Base-by-base conservation (phyloP, 2,888 invertebrate species). In the Volucella bombylans region DNA sequence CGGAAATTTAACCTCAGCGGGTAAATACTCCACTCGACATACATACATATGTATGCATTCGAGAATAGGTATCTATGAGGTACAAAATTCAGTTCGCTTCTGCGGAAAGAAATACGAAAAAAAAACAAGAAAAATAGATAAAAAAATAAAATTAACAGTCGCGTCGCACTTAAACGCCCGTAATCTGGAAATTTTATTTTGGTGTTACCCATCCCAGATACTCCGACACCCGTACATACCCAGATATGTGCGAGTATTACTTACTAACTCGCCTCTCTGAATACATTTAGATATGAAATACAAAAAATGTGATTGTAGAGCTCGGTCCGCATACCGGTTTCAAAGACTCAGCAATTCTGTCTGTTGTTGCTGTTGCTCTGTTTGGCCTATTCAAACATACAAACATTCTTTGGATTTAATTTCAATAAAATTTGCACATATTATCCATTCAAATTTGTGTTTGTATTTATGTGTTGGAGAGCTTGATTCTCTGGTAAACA, bases 251-350 rank as follows among this genome's bases (percentile, higher is more conserved):
- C 6, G 39, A 50, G 47, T 59, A 52, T 69, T 62, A 23, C 69
- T 47, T 41, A 31, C 23, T 67, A 31, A 31, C 31, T 31, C 31
- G 31, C 31, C 1, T 31, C 6, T 76, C 49, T 65, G 73, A 41
- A 74, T 67, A 80, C 74, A 61, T 80, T 79, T 31, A 45, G 69
- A 83, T 79, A 77, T 77, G 54, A 14, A 12, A 69, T 62, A 68
- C 68, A 23, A 47, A n/a, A 73, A 82, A 78, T 78, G 68, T 62
- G 82, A 82, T 72, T 50, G 67, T 65, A 14, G 71, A 15, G 55
- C 54, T 55, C 65, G 49, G 55, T 59, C 54, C 65, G 49, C 67
- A 71, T 74, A 83, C 83, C 83, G 83, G 83, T 83, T 83, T 71
- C 54, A 45, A 83, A 83, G 55, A 76, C 18, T 71, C 71, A 55